A percentile compares a stretch with the other conserved stretches of the same genome.
Conservation (phyloP, 2,888 invertebrate genomes). For the Mycalesis mineus region DNA sequence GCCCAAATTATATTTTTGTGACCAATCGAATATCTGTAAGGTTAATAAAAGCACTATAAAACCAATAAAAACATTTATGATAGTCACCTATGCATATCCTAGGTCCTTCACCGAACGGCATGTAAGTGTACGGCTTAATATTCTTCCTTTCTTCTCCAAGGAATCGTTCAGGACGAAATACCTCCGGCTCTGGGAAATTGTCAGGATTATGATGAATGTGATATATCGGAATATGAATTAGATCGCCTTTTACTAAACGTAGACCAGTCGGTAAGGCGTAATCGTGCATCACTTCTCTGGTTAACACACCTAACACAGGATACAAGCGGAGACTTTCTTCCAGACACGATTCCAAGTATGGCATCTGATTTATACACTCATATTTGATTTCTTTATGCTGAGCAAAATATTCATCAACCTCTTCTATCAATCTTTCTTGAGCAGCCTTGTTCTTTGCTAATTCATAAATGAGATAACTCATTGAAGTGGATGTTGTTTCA, state of each 20-base stretch:
- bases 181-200: not conserved
- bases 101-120: constrained; percentile 1
- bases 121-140: not conserved
- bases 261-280: not conserved
- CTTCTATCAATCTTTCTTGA: not conserved
- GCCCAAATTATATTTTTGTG: no score
- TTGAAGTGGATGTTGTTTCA: not conserved
- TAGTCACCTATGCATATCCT: not conserved
- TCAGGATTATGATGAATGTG: not conserved
- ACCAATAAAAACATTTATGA: not conserved
- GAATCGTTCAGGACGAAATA: not conserved
- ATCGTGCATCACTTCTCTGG: constrained; percentile 1
- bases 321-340: not conserved
- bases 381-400: not conserved
- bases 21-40: no score
- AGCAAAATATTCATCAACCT: not conserved
- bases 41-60: no score
- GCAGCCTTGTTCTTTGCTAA: not conserved
- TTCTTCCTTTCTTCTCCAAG: not conserved
- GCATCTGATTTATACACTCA: not conserved
- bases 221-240: not conserved
- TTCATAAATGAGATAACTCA: not conserved
- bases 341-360: not conserved
- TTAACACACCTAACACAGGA: not conserved
- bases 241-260: not conserved